A percentile compares a stretch with the other conserved stretches of the same genome.
phyloP scores from a whole-genome alignment of 2,888 invertebrate species.

The Agrochola circellaris region DNA sequence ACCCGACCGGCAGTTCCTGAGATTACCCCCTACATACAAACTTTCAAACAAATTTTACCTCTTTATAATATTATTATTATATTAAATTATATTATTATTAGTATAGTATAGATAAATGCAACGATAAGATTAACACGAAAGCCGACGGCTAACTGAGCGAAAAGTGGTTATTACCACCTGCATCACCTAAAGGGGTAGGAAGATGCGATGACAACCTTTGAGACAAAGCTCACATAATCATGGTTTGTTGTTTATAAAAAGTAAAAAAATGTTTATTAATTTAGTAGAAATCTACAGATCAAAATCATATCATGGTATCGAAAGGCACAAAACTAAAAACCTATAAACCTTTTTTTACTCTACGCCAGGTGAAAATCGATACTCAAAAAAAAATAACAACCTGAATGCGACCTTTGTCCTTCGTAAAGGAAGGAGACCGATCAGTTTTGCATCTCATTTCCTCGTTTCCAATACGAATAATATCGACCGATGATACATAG shows the following conservation, averaged over 20 bases:
- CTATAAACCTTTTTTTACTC: not conserved
- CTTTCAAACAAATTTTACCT: no score
- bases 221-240: not conserved
- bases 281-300: not conserved
- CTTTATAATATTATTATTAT: no score
- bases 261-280: not conserved
- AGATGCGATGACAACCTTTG: not conserved
- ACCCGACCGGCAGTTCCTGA: no score
- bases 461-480: conserved; percentile 41
- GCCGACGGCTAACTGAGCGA: not conserved
- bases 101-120: not conserved
- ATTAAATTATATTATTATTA: no score
- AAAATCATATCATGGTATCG: not conserved
- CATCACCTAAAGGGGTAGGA: not conserved
- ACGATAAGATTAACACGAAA: not conserved
- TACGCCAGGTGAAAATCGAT: conserved; percentile 47
- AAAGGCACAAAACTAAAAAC: not conserved
- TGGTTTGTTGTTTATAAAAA: no score
- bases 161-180: not conserved
- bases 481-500: conserved; percentile 68
- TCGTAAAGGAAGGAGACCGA: conserved; percentile 36
- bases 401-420: conserved; percentile 27
- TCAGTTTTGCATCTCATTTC: conserved; percentile 55
- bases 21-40: no score
- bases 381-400: conserved; percentile 22